phyloP scores from a whole-genome alignment of 2,113 vertebrate species.

The Physeter macrocephalus region DNA sequence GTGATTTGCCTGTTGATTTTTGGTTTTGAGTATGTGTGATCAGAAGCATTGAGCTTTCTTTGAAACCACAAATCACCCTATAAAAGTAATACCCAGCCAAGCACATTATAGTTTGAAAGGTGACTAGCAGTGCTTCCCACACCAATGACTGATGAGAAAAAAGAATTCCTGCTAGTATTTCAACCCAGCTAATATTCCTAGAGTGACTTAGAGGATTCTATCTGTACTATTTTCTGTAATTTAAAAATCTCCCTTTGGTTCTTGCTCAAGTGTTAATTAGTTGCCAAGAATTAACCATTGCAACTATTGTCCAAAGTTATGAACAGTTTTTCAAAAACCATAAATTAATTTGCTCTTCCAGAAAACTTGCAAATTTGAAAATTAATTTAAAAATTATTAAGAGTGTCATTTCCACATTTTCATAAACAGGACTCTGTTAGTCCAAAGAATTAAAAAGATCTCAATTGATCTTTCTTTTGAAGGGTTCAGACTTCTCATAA shows the following conservation, averaged over 20 bases:
- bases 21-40: not conserved
- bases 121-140: constrained; percentile 22
- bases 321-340: not conserved
- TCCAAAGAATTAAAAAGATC: not conserved
- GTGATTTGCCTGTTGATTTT: constrained; percentile 3
- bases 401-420: not conserved
- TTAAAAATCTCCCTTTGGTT: not conserved
- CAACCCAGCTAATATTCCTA: constrained; percentile 29
- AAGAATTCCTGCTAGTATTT: constrained; percentile 32
- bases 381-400: not conserved
- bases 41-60: constrained; percentile 48
- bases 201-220: constrained; percentile 1
- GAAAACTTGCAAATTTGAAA: not conserved
- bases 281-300: not conserved
- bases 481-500: not conserved
- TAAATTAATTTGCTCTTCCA: not conserved
- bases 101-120: constrained; percentile 27
- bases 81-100: constrained; percentile 44
- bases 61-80: constrained; percentile 19
- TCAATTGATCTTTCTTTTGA: not conserved
- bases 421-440: not conserved
- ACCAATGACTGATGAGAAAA: constrained; percentile 48
- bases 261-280: not conserved
- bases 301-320: not conserved
- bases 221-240: constrained; percentile 17